A percentile compares a stretch with the other conserved stretches of the same genome.
These are phyloP conservation scores for Anolis sagrei DNA, from an alignment of 2,113 vertebrate species.

Conservation along the genomic window DNA sequence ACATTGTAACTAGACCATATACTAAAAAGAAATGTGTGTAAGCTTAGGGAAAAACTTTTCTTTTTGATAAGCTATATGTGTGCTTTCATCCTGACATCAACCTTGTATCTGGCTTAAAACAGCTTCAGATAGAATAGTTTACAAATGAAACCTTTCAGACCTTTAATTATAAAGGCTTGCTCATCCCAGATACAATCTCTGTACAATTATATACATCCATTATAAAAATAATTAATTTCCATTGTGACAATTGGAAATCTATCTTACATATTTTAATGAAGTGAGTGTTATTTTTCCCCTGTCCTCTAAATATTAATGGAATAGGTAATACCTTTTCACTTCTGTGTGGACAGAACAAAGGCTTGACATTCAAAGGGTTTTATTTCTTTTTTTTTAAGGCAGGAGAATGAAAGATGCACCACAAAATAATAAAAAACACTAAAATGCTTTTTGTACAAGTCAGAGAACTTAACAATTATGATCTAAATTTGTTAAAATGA, in stretches of 20 bases:
- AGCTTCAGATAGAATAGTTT: neutral
- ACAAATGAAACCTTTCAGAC: neutral
- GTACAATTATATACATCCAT: neutral
- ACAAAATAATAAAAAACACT: neutral
- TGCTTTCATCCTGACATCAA: rapidly evolving
- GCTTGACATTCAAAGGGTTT: neutral
- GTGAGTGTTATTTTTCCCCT: neutral
- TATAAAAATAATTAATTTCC: neutral
- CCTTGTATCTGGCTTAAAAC: rapidly evolving
- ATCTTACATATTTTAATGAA: conserved; percentile 32
- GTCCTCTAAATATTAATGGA: conserved; percentile 14
- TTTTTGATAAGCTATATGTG: rapidly evolving
- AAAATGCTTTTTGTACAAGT: neutral
- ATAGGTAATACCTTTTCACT: conserved; percentile 15
- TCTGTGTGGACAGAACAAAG: conserved; percentile 17
- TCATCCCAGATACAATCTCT: rapidly evolving
- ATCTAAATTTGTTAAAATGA: neutral
- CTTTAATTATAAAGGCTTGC: rapidly evolving
- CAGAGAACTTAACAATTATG: neutral
- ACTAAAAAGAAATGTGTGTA: neutral
- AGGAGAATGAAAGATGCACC: neutral
- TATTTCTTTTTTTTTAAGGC: neutral
- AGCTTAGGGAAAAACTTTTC: rapidly evolving
- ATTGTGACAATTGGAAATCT: conserved; percentile 31
- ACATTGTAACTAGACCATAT: neutral